These are phyloP conservation scores for Eupithecia dodoneata DNA, from an alignment of 2,888 invertebrate genomes.

Conservation along the genomic window DNA sequence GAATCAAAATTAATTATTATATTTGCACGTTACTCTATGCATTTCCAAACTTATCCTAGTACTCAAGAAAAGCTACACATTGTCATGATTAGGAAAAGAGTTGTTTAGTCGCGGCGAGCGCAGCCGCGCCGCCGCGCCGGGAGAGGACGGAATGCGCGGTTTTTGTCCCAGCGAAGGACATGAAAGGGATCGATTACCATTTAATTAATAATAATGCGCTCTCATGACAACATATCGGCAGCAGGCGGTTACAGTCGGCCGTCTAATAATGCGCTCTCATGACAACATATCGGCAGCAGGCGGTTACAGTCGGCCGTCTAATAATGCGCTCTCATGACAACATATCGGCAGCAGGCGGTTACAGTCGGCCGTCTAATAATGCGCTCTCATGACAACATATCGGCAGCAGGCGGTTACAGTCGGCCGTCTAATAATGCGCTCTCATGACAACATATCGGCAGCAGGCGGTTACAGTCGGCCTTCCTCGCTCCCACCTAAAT, in stretches of 20 bases:
- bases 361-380: too few relatives aligned
- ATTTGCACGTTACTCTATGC: neutral
- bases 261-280: conserved; percentile 35
- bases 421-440: conserved; percentile 36
- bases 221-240: conserved; percentile 22
- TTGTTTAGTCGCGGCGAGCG: neutral
- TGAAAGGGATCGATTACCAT: conserved; percentile 37
- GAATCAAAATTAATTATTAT: neutral
- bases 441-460: conserved; percentile 22
- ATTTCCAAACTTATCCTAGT: neutral
- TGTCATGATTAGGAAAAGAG: neutral
- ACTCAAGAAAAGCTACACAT: neutral
- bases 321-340: conserved; percentile 33
- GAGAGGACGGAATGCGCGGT: conserved; percentile 15
- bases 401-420: neutral
- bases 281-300: conserved; percentile 16
- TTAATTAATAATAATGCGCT: conserved; percentile 37
- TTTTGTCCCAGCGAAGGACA: conserved; percentile 24
- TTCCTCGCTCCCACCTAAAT: conserved; percentile 61
- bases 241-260: neutral
- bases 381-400: conserved; percentile 28
- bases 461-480: neutral
- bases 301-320: too few relatives aligned
- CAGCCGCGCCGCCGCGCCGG: neutral
- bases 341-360: neutral